Evolutionary conservation across 2,113 vertebrate species (phyloP), one percentile per base, ranked within the genome.

Genomic region (Lepisosteus osseus): DNA sequence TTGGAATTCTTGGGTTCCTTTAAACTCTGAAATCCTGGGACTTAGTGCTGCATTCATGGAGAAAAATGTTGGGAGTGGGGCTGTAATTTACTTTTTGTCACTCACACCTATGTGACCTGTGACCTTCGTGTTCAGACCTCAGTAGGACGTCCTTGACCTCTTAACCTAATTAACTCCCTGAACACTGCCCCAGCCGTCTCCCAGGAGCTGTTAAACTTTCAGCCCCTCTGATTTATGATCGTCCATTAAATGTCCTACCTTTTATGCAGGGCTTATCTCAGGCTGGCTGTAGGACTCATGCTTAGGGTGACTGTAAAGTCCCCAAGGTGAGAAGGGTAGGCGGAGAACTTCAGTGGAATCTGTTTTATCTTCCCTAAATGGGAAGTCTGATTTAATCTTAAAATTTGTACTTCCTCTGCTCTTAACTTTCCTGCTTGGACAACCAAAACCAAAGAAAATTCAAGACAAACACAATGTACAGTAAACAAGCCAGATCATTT

Each of bases 51-150:
- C 29, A 29, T 29, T 29, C 12, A 65, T 11, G 3, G 51, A 40
- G 68, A 57, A 15, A 69, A 42, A 68, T 44, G 29, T 7, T 11
- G 47, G 47, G 55, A 51, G 7, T 41, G 29, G 3, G 15, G 45
- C 51, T 29, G 54, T 43, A 29, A 51, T 64, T 72, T 76, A 72
- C 61, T 17, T 65, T 47, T 17, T 54, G 54, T 44, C 3, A 45
- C 51, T 72, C 68, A 71, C 13, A 41, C 5, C 63, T 69, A 54
- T 3, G 61, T 59, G 29, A n/a, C n/a, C 64, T 61, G 14, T 7
- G 13, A 67, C 44, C 45, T 55, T 8, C 13, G 4, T 57, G 51
- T 54, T 41, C 1, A 7, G 59, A 3, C 56, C 61, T 55, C 61
- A 55, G 45, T 13, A 57, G 69, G 59, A 65, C 2, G 55, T 15